Base-by-base conservation (phyloP, 2,113 vertebrate species). In the Sceloporus undulatus region DNA sequence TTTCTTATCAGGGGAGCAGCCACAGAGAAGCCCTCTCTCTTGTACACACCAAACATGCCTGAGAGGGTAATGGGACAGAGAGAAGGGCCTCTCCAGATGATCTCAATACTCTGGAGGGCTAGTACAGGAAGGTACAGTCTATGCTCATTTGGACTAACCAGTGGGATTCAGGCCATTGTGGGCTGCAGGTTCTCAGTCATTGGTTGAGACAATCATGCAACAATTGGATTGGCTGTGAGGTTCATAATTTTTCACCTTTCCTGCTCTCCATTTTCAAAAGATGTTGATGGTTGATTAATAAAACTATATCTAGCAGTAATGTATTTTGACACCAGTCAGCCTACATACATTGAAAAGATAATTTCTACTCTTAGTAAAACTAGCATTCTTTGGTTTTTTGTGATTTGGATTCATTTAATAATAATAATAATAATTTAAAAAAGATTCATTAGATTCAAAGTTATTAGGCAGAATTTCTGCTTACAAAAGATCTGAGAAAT, bases 341-440 rank as follows among this genome's bases (percentile, higher is more conserved):
- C 54, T 42, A 10, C 11, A 59, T 27, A 34, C 14, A 65, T 56
- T 25, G 38, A 40, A 85, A 62, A 13, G 56, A 40, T 48, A 25
- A 18, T 48, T 48, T n/a, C n/a, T 59, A 1, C 38, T 73, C 5
- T 82, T 76, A 82, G 5, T 87, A 34, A 66, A 84, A 76, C 79
- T 56, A 84, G 38, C 29, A 19, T 56, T 71, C 23, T 79, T 76
- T 29, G 48, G 21, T 80, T 76, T 9, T 34, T 25, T 78, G n/a
- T 78, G n/a, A 78, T 88, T 84, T 77, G 27, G 14, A 7, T 21
- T 84, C 34, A 48, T 34, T 18, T 84, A n/a, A n/a, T n/a, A n/a
- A n/a, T n/a, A n/a, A n/a, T n/a, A n/a, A n/a, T n/a, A n/a, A n/a
- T n/a, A n/a, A n/a, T n/a, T n/a, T 34, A 34, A 34, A 34, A 34